A percentile compares a stretch with the other conserved stretches of the same genome.
Evolutionary conservation across 2,113 vertebrate genomes (phyloP).

Genomic region (Cyprinodon tularosa): DNA sequence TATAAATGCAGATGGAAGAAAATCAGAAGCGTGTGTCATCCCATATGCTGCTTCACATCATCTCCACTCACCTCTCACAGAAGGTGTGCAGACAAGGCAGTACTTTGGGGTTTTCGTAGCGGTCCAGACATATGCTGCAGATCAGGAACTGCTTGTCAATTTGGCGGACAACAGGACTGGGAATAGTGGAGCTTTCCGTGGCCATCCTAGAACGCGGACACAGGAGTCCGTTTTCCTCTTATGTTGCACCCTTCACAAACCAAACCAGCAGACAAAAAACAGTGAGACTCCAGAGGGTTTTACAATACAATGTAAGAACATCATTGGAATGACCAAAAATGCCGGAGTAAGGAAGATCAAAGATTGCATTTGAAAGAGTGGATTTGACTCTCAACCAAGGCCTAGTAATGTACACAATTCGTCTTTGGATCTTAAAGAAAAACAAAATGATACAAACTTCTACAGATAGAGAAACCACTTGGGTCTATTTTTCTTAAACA

Average conservation of each 20-base stretch:
- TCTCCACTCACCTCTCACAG: constrained; percentile 72
- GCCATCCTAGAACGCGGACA: constrained; percentile 97
- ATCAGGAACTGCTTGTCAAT: constrained; percentile 99
- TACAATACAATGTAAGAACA: constrained; percentile 21
- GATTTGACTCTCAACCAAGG: neutral
- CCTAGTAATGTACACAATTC: no score
- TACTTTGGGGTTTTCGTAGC: constrained; percentile 97
- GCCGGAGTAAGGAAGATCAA: constrained; percentile 30
- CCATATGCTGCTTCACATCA: neutral
- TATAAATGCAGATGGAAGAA: neutral
- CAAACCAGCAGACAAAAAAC: neutral
- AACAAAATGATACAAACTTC: no score
- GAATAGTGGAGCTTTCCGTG: constrained; percentile 93
- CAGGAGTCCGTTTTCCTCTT: constrained; percentile 82
- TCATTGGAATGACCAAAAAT: neutral
- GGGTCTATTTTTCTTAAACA: no score
- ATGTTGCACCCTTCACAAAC: constrained; percentile 82
- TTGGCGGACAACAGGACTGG: constrained; percentile 96
- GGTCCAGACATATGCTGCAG: constrained; percentile 99
- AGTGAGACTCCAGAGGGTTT: neutral
- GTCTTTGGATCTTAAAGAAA: no score
- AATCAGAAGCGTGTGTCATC: neutral
- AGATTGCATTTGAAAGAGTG: no score
- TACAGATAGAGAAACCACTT: no score
- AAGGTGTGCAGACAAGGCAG: constrained; percentile 95